Evolutionary conservation across 2,797 vertebrate genomes (phyloP), one percentile per base, ranked within the genome.

Genomic region (Zenarchopterus dispar): DNA sequence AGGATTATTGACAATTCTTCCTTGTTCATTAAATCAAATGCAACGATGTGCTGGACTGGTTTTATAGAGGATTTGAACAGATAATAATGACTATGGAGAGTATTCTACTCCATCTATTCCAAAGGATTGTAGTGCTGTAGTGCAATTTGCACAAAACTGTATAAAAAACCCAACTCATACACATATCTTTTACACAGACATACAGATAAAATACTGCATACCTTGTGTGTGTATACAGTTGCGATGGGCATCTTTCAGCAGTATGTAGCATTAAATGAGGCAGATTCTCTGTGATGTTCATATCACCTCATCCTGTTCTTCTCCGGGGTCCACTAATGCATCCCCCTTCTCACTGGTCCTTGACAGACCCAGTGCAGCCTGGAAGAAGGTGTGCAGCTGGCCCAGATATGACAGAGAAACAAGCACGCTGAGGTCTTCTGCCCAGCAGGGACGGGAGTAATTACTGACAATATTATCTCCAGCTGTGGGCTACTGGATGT

Each of bases 391-490:
- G 82, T 84, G 73, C 78, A 58, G 62, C 81, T 84, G 82, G 84
- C 85, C 82, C 81, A 87, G 88, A 92, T 88, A 81, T 82, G 88
- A 85, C 84, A 87, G 78, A 76, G 59, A 74, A 84, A 84, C 72
- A 84, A 83, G 82, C 80, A 86, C 80, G 62, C 56, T 59, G 74
- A 80, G 80, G 85, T 88, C 86, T 64, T 79, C 72, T 80, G 82
- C 88, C 85, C 88, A 90, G 84, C 77, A 75, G 82, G 85, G 73
- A 83, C 73, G 56, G 73, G 70, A 84, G 90, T 91, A 91, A 92
- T 92, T 92, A 91, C 86, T 72, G 65, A 81, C 80, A 85, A 84
- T 84, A 88, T 88, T 88, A 88, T 87, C 88, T 87, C 85, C 86
- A 85, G 87, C 85, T 90, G 85, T 86, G 75, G 78, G 73, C 82